Evolutionary conservation across 2,888 invertebrate genomes (phyloP), one percentile per base, ranked within the genome.

Genomic region (Rhogogaster chlorosoma): DNA sequence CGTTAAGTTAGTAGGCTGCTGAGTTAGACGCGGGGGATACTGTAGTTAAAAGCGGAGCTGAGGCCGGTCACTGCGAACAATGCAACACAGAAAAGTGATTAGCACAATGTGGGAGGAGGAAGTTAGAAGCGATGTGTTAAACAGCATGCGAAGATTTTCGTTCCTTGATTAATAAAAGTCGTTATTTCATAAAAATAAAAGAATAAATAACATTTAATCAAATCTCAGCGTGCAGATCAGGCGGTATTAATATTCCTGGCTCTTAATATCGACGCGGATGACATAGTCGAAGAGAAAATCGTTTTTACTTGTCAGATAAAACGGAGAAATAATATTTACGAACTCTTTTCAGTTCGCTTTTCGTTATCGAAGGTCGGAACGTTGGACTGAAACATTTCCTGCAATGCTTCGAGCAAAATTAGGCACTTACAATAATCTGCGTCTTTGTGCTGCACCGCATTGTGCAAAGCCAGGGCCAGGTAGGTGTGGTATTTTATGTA

Each of bases 21-120:
- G 57, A 84, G 75, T 84, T 92, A 91, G 87, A 88, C 89, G 86
- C 90, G 90, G 83, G 93, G 92, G 90, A 92, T 91, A 90, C 92
- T 92, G 91, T 92, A 93, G 88, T 92, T 93, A 92, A 93, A 93
- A 89, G 92, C 93, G 87, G 93, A 93, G 87, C 92, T 92, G 90
- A 93, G 92, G 88, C 92, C 92, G 89, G 92, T 91, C 92, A 93
- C 93, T 93, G 93, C 87, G 90, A 93, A 90, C 88, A 92, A 89
- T 88, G 77, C 61, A 49, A 86, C 70, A 89, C 85, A 85, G 89
- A 77, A 67, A 78, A 67, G 15, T 70, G 22, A 80, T 80, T 80
- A 80, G 80, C 38, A 53, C 57, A 57, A 15, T 18, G n/a, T 49
- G 3, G 29, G 49, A 53, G 18, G n/a, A n/a, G 61, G 2, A 38